Percentiles rank a stretch among this genome's conserved stretches.
phyloP scores from a whole-genome alignment of 2,113 vertebrate species.

The Paratilapia polleni region DNA sequence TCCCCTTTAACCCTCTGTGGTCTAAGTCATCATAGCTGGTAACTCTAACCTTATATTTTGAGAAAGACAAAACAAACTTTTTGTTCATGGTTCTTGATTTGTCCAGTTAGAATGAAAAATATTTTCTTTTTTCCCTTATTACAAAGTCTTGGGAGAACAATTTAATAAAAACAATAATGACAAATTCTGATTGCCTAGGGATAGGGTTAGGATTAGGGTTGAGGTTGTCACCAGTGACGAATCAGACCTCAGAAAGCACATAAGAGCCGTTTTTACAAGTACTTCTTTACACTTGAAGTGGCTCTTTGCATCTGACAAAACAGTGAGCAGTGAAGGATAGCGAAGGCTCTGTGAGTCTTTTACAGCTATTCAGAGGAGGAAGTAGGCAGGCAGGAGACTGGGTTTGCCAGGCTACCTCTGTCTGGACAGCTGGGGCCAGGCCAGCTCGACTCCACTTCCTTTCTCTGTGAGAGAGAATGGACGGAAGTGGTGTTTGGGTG shows the following conservation, averaged over 20 bases:
- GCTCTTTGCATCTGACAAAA: neutral
- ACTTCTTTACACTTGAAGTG: conserved; percentile 6
- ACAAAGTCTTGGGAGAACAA: too few relatives aligned
- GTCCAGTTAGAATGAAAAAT: too few relatives aligned
- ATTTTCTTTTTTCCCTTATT: too few relatives aligned
- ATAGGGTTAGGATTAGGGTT: neutral
- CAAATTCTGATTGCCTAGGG: neutral
- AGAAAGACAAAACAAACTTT: neutral
- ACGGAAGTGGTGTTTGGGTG: conserved; percentile 69
- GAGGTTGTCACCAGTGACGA: neutral
- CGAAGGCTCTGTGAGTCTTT: conserved; percentile 21
- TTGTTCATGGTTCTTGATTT: too few relatives aligned
- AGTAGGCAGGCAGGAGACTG: conserved; percentile 22
- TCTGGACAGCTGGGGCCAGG: conserved; percentile 60
- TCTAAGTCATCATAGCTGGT: too few relatives aligned
- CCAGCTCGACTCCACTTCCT: conserved; percentile 68
- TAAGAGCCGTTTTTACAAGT: too few relatives aligned
- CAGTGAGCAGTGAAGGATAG: neutral
- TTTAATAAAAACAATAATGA: too few relatives aligned
- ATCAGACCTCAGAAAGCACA: neutral
- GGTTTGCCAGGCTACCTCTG: conserved; percentile 39
- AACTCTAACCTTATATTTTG: too few relatives aligned
- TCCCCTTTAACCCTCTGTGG: too few relatives aligned
- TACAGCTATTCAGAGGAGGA: conserved; percentile 19
- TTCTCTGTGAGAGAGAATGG: conserved; percentile 73